Conservation (phyloP, 2,797 vertebrate species). For the Microctenopoma stevenorrisi region DNA sequence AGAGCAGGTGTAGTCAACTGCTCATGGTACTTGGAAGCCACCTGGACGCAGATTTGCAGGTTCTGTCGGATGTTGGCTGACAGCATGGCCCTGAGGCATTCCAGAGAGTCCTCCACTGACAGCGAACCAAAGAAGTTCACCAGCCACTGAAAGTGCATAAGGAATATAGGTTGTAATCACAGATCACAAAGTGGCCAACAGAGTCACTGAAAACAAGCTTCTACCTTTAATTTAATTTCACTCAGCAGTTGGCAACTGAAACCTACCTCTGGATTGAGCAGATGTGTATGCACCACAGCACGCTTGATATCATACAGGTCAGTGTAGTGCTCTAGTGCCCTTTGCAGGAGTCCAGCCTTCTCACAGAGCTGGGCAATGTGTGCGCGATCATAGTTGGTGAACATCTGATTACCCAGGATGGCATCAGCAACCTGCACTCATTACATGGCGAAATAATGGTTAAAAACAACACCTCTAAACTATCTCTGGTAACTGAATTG, state of each 20-base stretch:
- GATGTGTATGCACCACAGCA: constrained; percentile 95
- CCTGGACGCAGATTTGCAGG: constrained; percentile 97
- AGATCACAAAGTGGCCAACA: neutral
- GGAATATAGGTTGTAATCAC: neutral
- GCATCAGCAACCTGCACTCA: constrained; percentile 92
- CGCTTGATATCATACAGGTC: constrained; percentile 97
- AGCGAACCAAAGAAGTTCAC: constrained; percentile 97
- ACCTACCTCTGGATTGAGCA: constrained; percentile 94
- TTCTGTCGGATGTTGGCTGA: constrained; percentile 98
- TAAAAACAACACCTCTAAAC: neutral
- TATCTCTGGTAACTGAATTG: neutral
- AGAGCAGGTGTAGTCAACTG: constrained; percentile 94
- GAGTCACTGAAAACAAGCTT: too few species aligned
- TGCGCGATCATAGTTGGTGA: constrained; percentile 95
- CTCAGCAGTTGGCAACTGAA: neutral
- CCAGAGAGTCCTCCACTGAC: constrained; percentile 95
- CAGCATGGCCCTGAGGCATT: constrained; percentile 95
- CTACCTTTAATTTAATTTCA: neutral
- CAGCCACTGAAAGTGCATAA: constrained; percentile 87
- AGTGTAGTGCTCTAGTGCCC: constrained; percentile 95
- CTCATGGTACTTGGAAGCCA: constrained; percentile 96
- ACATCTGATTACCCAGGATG: constrained; percentile 98
- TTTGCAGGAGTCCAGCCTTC: constrained; percentile 94
- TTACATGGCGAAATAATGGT: constrained; percentile 11
- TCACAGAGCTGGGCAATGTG: constrained; percentile 97